These are phyloP conservation scores for Percina caprodes DNA, from an alignment of 2,113 vertebrate species.

Conservation along the genomic window DNA sequence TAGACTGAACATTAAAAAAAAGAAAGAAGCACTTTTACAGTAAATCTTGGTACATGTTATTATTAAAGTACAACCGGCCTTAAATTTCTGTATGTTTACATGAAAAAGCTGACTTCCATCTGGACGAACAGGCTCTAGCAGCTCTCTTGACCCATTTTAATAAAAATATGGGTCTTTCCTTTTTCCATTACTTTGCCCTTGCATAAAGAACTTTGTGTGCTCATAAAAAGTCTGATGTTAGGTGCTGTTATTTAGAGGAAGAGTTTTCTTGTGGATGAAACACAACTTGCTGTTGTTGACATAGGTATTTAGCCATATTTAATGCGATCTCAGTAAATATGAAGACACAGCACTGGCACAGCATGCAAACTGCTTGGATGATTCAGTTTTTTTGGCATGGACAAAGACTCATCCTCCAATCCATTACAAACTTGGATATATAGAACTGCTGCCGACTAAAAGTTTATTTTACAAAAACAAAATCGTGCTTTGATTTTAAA, in stretches of 20 bases:
- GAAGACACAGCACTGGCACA: neutral
- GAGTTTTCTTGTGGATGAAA: neutral
- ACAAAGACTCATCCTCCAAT: constrained; percentile 7
- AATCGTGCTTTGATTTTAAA: neutral
- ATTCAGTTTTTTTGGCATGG: constrained; percentile 2
- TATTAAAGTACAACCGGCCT: neutral
- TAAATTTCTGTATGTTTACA: constrained; percentile 31
- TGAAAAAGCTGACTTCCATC: constrained; percentile 44
- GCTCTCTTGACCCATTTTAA: constrained; percentile 15
- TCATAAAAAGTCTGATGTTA: neutral
- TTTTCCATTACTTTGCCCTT: neutral
- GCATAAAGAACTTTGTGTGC: neutral
- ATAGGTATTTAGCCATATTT: constrained; percentile 8
- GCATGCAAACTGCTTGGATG: neutral
- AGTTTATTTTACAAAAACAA: neutral
- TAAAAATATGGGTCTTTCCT: constrained; percentile 3
- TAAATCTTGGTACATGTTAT: constrained; percentile 5
- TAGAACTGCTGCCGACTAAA: neutral
- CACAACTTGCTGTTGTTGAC: constrained; percentile 14
- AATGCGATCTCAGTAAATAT: constrained; percentile 13
- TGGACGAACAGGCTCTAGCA: constrained; percentile 26
- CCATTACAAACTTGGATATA: neutral
- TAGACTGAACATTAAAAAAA: neutral
- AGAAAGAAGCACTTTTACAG: neutral
- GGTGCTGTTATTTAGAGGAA: neutral